Conservation (phyloP, 1,140 invertebrate genomes). For the Musca domestica region DNA sequence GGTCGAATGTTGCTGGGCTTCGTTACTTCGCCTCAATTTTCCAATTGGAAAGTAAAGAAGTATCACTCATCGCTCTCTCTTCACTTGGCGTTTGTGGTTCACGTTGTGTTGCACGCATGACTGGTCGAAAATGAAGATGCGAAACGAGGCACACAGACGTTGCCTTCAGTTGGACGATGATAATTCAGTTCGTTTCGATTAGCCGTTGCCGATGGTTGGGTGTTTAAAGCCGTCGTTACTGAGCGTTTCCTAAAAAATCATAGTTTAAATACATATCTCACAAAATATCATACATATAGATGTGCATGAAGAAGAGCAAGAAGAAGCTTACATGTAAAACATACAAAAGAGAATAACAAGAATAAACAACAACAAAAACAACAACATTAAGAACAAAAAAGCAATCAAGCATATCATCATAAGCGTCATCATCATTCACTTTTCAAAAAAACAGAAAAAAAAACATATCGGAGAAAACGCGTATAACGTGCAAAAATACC, state of each 20-base stretch:
- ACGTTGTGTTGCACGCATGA: neutral
- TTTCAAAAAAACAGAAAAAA: no score
- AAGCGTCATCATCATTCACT: neutral
- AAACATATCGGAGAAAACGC: neutral
- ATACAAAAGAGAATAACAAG: neutral
- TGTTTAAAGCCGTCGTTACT: neutral
- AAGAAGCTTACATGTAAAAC: neutral
- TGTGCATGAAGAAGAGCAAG: neutral
- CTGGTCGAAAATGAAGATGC: slow-evolving; percentile 9
- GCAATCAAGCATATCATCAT: slow-evolving; percentile 8
- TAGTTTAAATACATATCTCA: no score
- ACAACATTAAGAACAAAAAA: neutral
- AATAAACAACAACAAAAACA: neutral
- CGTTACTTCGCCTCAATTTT: neutral
- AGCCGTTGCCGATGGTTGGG: slow-evolving; percentile 12
- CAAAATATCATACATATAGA: neutral
- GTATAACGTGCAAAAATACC: neutral
- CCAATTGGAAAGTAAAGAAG: neutral
- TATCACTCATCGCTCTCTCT: neutral
- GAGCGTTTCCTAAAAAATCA: no score
- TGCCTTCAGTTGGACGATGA: slow-evolving; percentile 11
- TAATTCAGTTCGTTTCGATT: slow-evolving; percentile 17
- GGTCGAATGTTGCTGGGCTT: no score
- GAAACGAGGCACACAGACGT: slow-evolving; percentile 13
- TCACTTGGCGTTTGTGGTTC: no score